phyloP scores from a whole-genome alignment of 2,888 invertebrate species.

The Tyria jacobaeae region DNA sequence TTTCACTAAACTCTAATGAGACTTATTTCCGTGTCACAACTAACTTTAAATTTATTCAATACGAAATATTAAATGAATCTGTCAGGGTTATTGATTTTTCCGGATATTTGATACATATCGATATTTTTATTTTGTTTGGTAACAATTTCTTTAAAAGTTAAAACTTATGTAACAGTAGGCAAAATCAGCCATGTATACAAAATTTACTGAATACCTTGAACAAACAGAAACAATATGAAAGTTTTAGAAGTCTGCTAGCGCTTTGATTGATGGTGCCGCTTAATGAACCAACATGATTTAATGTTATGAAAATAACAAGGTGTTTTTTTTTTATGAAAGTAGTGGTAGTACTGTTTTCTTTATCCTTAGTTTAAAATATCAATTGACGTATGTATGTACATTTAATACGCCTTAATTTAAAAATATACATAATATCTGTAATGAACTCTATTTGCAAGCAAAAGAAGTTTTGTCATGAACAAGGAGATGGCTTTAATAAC shows the following conservation, averaged over 20 bases:
- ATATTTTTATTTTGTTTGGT: too few relatives aligned
- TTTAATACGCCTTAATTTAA: too few relatives aligned
- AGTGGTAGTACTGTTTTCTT: too few relatives aligned
- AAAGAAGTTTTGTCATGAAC: too few relatives aligned
- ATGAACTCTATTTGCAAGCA: too few relatives aligned
- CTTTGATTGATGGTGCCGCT: background rate
- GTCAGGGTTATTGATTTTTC: background rate
- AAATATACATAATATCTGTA: too few relatives aligned
- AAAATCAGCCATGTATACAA: background rate
- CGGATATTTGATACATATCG: too few relatives aligned
- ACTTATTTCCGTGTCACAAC: conserved; percentile 45
- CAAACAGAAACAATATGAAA: conserved; percentile 5
- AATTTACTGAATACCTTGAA: background rate
- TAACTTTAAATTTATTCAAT: conserved; percentile 29
- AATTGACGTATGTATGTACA: too few relatives aligned
- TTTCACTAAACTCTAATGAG: conserved; percentile 62
- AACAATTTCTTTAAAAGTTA: background rate
- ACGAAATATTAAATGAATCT: conserved; percentile 12
- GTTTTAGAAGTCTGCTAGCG: background rate
- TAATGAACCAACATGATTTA: background rate
- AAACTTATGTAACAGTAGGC: background rate
- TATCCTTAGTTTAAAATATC: too few relatives aligned
- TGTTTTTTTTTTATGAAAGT: background rate
- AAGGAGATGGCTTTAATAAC: too few relatives aligned
- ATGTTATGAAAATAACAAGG: background rate